phyloP scores from a whole-genome alignment of 2,888 invertebrate species.

The Hydriomena furcata region DNA sequence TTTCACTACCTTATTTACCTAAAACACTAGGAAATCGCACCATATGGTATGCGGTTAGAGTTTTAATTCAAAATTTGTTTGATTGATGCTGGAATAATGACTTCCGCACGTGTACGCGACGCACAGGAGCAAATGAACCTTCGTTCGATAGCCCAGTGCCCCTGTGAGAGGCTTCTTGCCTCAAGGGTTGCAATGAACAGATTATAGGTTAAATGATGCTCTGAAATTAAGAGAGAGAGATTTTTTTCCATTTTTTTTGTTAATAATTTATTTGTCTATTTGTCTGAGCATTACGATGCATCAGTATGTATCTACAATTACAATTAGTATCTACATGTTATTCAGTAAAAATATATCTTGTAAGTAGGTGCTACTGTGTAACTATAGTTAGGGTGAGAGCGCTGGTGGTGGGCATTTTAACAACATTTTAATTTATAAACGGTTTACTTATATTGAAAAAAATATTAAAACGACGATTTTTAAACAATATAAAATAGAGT shows the following conservation, averaged over 20 bases:
- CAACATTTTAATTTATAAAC: no score
- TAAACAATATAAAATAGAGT: no score
- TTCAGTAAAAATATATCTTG: no score
- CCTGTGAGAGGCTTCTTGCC: slow-evolving; percentile 75
- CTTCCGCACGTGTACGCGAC: slow-evolving; percentile 75
- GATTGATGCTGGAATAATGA: slow-evolving; percentile 50
- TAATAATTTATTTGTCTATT: not conserved
- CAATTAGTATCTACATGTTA: no score
- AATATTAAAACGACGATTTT: no score
- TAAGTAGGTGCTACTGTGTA: no score
- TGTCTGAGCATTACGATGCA: no score
- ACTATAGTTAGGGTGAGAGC: no score
- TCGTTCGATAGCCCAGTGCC: slow-evolving; percentile 83
- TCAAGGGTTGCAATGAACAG: slow-evolving; percentile 73
- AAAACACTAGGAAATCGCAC: not conserved
- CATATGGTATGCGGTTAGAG: not conserved
- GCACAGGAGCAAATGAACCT: slow-evolving; percentile 75
- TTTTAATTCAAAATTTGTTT: not conserved
- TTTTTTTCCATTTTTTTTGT: not conserved
- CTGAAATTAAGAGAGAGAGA: slow-evolving; percentile 26
- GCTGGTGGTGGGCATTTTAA: no score
- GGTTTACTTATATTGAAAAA: no score
- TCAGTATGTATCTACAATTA: no score
- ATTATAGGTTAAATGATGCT: slow-evolving; percentile 50
- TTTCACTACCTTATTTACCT: not conserved